Base-by-base conservation (phyloP, 2,113 vertebrate species). In the Alouatta palliata region DNA sequence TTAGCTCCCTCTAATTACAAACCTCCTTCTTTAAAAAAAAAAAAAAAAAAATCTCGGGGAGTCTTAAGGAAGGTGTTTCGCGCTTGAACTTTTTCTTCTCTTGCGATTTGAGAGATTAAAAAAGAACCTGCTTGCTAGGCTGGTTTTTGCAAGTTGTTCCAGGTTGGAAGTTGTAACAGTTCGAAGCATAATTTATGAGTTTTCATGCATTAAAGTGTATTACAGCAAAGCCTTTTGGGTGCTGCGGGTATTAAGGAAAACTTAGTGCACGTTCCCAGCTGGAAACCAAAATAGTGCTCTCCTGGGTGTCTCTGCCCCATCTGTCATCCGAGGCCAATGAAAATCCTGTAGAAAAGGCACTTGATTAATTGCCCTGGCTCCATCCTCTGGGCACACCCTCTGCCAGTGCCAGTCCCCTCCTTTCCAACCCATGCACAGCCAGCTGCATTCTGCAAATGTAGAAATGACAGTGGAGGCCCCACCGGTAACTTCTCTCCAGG, bases 81-180 rank as follows among this genome's bases (percentile, higher is more conserved):
- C 94, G 45, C 93, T 95, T 91, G 85, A 97, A 97, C 96, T 98
- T 98, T 97, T 52, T 97, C 75, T 94, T 93, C 95, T 92, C 77
- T 83, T 52, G 85, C 90, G 95, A 96, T 85, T 91, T 82, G 87
- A 89, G 93, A 95, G 97, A 94, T 95, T 92, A 56, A 80, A 96
- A 95, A 88, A 77, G 94, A 95, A 87, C 90, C 35, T 97, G 97
- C 98, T 98, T 98, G 98, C 88, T 96, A 70, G 92, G 97, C 98
- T 98, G 98, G 98, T 98, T 98, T 97, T 98, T 98, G 96, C 97
- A 96, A 98, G 96, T 97, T 81, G 89, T 93, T 97, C 96, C 95
- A 96, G 93, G 95, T 93, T 98, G 95, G 97, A 97, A 97, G 91
- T 96, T 92, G 94, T 96, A 97, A 93, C 96, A 61, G 95, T 97